Conservation (phyloP, 2,888 invertebrate genomes). For the Diplazon laetatorius region DNA sequence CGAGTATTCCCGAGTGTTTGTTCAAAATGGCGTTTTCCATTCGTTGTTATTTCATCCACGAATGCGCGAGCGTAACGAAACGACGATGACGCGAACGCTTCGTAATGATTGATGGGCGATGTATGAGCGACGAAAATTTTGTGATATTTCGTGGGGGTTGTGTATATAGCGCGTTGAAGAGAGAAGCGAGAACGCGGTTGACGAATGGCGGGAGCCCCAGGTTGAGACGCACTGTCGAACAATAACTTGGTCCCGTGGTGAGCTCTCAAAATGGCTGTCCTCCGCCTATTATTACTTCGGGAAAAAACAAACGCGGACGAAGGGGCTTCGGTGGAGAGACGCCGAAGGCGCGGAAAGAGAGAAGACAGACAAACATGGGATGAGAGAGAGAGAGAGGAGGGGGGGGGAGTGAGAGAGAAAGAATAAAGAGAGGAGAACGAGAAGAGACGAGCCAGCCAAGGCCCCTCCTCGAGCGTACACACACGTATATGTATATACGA, state of each 20-base stretch:
- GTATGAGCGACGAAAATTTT: too few relatives aligned
- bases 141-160: background rate
- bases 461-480: slow-evolving; percentile 62
- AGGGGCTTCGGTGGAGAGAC: slow-evolving; percentile 15
- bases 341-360: slow-evolving; percentile 28
- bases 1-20: slow-evolving; percentile 15
- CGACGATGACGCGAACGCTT: background rate
- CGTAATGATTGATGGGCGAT: too few relatives aligned
- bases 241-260: slow-evolving; percentile 81
- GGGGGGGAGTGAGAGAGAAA: slow-evolving; percentile 44
- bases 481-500: too few relatives aligned
- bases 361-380: slow-evolving; percentile 56
- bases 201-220: slow-evolving; percentile 59
- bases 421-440: slow-evolving; percentile 40
- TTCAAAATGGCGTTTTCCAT: slow-evolving; percentile 55
- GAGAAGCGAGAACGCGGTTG: background rate
- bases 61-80: background rate
- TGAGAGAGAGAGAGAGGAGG: slow-evolving; percentile 29
- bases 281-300: slow-evolving; percentile 82
- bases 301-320: slow-evolving; percentile 63
- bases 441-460: slow-evolving; percentile 62
- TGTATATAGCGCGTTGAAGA: slow-evolving; percentile 9
- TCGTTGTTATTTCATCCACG: slow-evolving; percentile 38
- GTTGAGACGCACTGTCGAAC: slow-evolving; percentile 78
- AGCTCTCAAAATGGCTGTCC: slow-evolving; percentile 82